phyloP scores from a whole-genome alignment of 2,797 vertebrate species.

The Melanogrammus aeglefinus region DNA sequence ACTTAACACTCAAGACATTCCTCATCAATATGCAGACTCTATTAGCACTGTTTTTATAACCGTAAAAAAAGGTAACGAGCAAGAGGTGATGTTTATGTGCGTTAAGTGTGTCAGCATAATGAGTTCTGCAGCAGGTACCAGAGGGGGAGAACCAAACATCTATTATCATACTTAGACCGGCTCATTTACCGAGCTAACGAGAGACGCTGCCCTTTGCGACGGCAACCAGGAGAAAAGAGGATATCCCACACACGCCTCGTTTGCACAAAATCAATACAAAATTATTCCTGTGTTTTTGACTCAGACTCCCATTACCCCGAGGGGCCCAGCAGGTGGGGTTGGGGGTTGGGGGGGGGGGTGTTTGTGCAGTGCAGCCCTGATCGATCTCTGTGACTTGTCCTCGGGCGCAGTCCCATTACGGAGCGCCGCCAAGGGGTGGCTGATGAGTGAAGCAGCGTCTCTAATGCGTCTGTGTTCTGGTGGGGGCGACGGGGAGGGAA shows the following conservation, averaged over 20 bases:
- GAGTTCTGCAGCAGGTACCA: background rate
- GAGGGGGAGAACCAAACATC: background rate
- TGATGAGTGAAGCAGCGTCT: no score
- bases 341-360: no score
- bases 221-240: background rate
- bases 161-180: background rate
- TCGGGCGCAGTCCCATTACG: background rate
- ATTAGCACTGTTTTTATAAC: background rate
- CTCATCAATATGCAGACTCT: background rate
- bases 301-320: background rate
- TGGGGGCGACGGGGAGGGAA: background rate
- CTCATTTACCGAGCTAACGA: background rate
- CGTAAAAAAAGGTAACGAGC: background rate
- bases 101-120: background rate
- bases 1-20: background rate
- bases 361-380: background rate
- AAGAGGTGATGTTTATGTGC: background rate
- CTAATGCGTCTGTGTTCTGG: background rate
- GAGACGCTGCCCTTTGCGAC: background rate
- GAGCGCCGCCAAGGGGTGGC: background rate
- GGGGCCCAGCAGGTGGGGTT: background rate
- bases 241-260: background rate
- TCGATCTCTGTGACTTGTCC: background rate
- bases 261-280: background rate
- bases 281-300: background rate